Percentiles rank a stretch among this genome's conserved stretches.
Evolutionary conservation across 2,113 vertebrate genomes (phyloP).

Genomic region (Nyctibius bracteatus): DNA sequence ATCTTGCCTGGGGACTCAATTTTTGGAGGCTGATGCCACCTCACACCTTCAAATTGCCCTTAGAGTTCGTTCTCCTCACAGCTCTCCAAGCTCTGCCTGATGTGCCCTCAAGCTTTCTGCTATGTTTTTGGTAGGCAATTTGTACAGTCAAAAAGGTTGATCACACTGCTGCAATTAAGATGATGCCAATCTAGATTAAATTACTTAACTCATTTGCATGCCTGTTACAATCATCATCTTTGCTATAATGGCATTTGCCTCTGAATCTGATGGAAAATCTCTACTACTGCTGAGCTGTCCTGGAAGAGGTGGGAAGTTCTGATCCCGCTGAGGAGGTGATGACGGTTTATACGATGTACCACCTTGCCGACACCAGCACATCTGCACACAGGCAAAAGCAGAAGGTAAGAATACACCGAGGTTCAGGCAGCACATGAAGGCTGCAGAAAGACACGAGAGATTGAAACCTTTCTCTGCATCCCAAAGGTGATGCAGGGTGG

Average conservation of each 20-base stretch:
- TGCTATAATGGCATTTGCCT: background rate
- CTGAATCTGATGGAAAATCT: background rate
- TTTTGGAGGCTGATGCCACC: background rate
- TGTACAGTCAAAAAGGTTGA: background rate
- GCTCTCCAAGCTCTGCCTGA: rapidly evolving
- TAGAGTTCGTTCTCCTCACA: background rate
- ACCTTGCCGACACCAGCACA: background rate
- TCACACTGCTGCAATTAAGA: background rate
- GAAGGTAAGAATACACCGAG: background rate
- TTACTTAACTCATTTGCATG: background rate
- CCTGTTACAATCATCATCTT: background rate
- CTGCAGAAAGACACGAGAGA: rapidly evolving
- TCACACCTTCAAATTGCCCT: background rate
- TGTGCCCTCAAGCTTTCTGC: background rate
- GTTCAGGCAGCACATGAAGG: background rate
- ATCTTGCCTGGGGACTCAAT: background rate
- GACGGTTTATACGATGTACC: rapidly evolving
- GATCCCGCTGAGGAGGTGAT: rapidly evolving
- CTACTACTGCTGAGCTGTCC: background rate
- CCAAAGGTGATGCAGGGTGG: background rate
- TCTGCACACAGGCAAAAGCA: background rate
- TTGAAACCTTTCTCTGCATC: background rate
- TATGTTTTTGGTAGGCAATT: background rate
- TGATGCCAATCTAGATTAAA: background rate
- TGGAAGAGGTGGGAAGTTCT: background rate